Conservation (phyloP, 2,888 invertebrate species). For the Nomada hirtipes region DNA sequence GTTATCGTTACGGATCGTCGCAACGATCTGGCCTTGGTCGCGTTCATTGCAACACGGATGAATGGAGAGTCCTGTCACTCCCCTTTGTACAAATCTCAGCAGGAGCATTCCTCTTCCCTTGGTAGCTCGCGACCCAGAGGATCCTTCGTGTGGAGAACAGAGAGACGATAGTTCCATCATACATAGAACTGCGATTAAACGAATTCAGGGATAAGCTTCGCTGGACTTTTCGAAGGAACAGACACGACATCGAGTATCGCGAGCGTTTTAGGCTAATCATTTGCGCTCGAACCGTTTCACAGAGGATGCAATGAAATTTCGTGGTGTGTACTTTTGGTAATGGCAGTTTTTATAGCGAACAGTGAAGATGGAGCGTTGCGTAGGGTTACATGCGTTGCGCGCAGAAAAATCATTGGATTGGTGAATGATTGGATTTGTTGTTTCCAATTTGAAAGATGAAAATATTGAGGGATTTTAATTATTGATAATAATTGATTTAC, state of each 20-base stretch:
- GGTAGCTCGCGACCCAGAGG: slow-evolving; percentile 76
- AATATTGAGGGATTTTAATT: background rate
- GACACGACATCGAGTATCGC: slow-evolving; percentile 35
- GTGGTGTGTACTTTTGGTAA: no score
- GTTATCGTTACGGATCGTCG: slow-evolving; percentile 76
- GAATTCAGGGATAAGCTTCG: slow-evolving; percentile 44
- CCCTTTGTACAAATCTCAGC: slow-evolving; percentile 80
- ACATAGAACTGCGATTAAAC: slow-evolving; percentile 62
- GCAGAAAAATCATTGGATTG: background rate
- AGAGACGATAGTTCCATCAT: slow-evolving; percentile 64
- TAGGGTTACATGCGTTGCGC: slow-evolving; percentile 1
- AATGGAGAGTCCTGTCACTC: slow-evolving; percentile 74
- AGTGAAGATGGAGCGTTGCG: background rate
- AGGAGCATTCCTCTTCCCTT: slow-evolving; percentile 80
- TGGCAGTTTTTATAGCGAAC: background rate
- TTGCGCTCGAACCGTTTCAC: background rate
- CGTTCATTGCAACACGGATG: slow-evolving; percentile 22
- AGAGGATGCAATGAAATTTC: background rate
- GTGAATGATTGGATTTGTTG: background rate
- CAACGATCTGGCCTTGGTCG: slow-evolving; percentile 25
- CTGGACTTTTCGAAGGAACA: slow-evolving; percentile 7
- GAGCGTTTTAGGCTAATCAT: no score
- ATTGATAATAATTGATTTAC: background rate
- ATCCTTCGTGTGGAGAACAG: slow-evolving; percentile 72
- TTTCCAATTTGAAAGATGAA: background rate